phyloP scores from a whole-genome alignment of 2,113 vertebrate species.

The Xenopus laevis region DNA sequence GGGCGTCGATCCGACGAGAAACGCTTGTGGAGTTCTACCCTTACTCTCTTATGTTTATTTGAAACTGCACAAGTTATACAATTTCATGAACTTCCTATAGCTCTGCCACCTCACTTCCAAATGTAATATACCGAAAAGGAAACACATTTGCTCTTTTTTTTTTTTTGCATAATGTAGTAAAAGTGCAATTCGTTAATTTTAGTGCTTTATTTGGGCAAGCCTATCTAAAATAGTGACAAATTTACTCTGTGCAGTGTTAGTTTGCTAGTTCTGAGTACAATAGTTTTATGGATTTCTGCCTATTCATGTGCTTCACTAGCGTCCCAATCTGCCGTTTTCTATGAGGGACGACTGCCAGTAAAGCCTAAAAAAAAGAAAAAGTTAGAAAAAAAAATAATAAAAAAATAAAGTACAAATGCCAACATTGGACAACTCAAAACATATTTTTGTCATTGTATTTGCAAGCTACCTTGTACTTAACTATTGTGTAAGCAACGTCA shows the following conservation, averaged over 20 bases:
- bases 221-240: conserved; percentile 57
- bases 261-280: conserved; percentile 62
- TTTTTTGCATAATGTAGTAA: conserved; percentile 54
- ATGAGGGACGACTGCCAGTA: conserved; percentile 65
- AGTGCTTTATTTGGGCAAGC: conserved; percentile 54
- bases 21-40: no score
- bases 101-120: conserved; percentile 49
- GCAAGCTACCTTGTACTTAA: conserved; percentile 76
- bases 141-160: conserved; percentile 50
- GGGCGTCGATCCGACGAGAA: no score
- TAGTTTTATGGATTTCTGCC: conserved; percentile 54
- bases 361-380: conserved; percentile 23
- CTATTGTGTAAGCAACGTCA: conserved; percentile 78
- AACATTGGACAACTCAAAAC: conserved; percentile 64
- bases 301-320: conserved; percentile 13
- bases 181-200: conserved; percentile 58
- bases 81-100: conserved; percentile 57
- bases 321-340: conserved; percentile 15
- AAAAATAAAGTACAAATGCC: conserved; percentile 50
- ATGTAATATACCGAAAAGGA: conserved; percentile 52
- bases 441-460: conserved; percentile 67
- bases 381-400: no score
- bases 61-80: conserved; percentile 62
- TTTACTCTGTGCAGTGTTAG: conserved; percentile 66
- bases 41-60: conserved; percentile 60